Evolutionary conservation across 2,797 vertebrate genomes (phyloP), one percentile per base, ranked within the genome.

Genomic region (Emydoidea blandingii): DNA sequence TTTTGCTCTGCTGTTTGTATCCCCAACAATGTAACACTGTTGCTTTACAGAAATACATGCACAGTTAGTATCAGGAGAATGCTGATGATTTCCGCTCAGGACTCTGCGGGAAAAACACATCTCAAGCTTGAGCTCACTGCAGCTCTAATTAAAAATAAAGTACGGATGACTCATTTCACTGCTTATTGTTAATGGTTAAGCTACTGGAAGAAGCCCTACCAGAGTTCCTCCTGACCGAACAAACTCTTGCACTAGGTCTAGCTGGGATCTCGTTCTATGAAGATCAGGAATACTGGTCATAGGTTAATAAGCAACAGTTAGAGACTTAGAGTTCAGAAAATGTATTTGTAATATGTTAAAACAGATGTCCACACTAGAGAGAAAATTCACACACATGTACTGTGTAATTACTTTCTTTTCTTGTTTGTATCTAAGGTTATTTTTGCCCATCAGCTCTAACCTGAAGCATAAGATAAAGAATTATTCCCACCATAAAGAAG

Each of bases 91-190:
- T 95, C 89, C 96, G 85, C 57, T 95, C 82, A 57, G 81, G 94
- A 59, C 83, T 96, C 85, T 93, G 87, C 90, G 92, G 68, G 79
- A n/a, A 88, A 88, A 93, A 82, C 21, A 79, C 53, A 56, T 15
- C 92, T 92, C 86, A 88, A 81, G 79, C 92, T 91, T 92, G 82
- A 96, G 92, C 87, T 96, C 68, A 5, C 85, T 94, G 92, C 87
- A 91, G 74, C 59, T 89, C 91, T 91, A 96, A 92, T 97, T 97
- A 97, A 97, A 97, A 97, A 94, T 93, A 86, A 95, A 97, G 81
- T 76, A 50, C 1, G 0, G 91, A 91, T 97, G 95, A 96, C 91
- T 96, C 94, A 96, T 96, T 92, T 93, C 92, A 79, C 59, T 89
- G 94, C 87, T 95, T 27, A 62, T 86, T 95, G 92, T 91, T 95